Evolutionary conservation across 2,797 vertebrate species (phyloP), one percentile per base, ranked within the genome.

Genomic region (Urosaurus nigricauda): DNA sequence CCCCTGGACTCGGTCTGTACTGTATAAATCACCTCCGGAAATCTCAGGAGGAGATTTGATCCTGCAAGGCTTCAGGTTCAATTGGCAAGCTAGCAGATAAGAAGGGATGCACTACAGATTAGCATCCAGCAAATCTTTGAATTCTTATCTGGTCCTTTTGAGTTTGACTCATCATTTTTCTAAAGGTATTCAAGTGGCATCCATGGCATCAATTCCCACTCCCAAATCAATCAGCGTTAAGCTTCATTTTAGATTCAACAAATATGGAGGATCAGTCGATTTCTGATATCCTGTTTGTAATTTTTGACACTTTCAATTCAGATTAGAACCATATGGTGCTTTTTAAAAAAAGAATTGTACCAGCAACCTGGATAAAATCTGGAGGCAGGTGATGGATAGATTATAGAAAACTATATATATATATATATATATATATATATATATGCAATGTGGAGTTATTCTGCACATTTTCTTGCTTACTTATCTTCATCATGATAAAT

Each of bases 401-500:
- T 94, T 94, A 91, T 63, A 58, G 85, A 93, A 96, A 21, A 17
- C 53, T 35, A 35, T 14, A 14, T 37, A 9, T 60, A 21, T 79
- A 5, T 56, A 11, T 47, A 21, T 71, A 13, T 21, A 37, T 95
- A 84, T 93, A 73, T 93, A 93, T n/a, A 92, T 93, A 96, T 47
- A 95, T 96, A 95, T 91, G 90, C 16, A 93, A 47, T 94, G 93
- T 87, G 85, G 85, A 91, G 78, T 87, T 91, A 93, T 96, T 95
- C 47, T 90, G 74, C 86, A 95, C 94, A 89, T 86, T 43, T 93
- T 82, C 91, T 88, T 92, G 14, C 79, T 93, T 89, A 88, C 90
- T 95, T 95, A 94, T 94, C 95, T 96, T 96, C 89, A 93, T 96
- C 92, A 96, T 94, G 90, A 90, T 97, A 96, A 96, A 96, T 97